These are phyloP conservation scores for Bombus fervidus DNA, from an alignment of 1,140 invertebrate species.

Conservation along the genomic window DNA sequence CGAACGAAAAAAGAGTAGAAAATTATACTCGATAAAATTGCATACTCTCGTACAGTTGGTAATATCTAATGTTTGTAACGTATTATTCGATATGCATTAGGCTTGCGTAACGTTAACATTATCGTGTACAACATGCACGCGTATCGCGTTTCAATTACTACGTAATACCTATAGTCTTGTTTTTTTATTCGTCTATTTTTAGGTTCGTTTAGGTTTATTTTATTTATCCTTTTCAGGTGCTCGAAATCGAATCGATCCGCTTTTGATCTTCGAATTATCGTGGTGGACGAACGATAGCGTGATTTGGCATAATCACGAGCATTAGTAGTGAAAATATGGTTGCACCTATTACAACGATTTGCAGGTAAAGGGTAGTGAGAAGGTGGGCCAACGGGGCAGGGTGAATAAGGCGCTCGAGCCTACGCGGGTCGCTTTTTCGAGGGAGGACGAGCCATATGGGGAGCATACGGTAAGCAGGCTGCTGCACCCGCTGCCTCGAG, in stretches of 20 bases:
- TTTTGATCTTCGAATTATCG: conserved; percentile 21
- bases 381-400: conserved; percentile 55
- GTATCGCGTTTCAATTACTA: not conserved
- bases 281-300: conserved; percentile 17
- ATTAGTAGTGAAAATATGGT: conserved; percentile 28
- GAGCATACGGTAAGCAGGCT: conserved; percentile 80
- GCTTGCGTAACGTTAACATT: too few species aligned
- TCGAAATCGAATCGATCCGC: not conserved
- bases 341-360: conserved; percentile 37
- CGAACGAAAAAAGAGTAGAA: not conserved
- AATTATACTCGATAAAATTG: not conserved
- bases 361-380: conserved; percentile 62
- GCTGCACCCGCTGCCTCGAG: conserved; percentile 70
- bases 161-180: too few species aligned
- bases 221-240: not conserved
- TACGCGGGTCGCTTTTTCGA: conserved; percentile 68
- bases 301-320: conserved; percentile 50
- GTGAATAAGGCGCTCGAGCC: conserved; percentile 57
- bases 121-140: too few species aligned
- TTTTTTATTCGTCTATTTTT: not conserved
- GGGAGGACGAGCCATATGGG: conserved; percentile 79
- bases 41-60: too few species aligned
- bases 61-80: not conserved
- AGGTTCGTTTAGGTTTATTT: not conserved
- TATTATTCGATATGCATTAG: not conserved